phyloP scores from a whole-genome alignment of 2,888 invertebrate genomes.

The Lasius platythorax region DNA sequence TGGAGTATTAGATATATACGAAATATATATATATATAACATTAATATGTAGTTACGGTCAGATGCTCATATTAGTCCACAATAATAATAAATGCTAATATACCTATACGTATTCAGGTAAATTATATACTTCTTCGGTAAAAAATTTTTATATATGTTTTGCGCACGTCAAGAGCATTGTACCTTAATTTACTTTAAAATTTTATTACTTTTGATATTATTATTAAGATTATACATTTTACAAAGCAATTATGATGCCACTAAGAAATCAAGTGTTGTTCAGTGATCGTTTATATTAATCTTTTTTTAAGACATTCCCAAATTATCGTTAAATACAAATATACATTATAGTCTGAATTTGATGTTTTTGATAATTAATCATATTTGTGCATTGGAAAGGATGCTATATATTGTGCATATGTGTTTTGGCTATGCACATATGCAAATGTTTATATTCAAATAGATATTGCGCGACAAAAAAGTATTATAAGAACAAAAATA shows the following conservation, averaged over 20 bases:
- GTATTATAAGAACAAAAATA: neutral
- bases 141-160: slow-evolving; percentile 13
- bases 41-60: slow-evolving; percentile 6
- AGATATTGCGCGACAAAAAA: neutral
- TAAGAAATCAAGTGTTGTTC: neutral
- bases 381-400: neutral
- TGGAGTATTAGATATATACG: too few relatives aligned
- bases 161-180: neutral
- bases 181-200: neutral
- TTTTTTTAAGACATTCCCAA: neutral
- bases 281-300: neutral
- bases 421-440: neutral
- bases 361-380: neutral
- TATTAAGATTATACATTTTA: neutral
- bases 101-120: neutral
- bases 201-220: neutral
- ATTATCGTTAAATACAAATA: neutral
- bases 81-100: slow-evolving; percentile 21
- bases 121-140: neutral
- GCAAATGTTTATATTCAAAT: slow-evolving; percentile 9
- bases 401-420: neutral
- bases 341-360: neutral
- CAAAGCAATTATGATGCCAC: neutral
- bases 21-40: slow-evolving; percentile 13
- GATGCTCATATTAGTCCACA: slow-evolving; percentile 4